Conservation (phyloP, 92 coral and sea anemone species). For the Phenganax stokvisi region DNA sequence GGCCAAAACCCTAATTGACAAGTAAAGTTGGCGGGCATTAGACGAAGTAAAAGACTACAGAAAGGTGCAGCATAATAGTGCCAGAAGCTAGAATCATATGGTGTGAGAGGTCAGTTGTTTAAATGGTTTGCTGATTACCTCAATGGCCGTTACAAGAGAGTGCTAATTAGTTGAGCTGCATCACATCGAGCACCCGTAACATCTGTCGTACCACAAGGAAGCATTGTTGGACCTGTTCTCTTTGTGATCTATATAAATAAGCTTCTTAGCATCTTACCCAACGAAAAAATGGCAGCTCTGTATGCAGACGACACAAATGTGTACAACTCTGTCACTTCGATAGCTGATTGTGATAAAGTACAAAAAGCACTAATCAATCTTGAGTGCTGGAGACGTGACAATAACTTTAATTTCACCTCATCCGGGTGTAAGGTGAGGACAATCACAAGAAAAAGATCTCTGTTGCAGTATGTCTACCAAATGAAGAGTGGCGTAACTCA, state of each 20-base stretch:
- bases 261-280: slow-evolving; percentile 36
- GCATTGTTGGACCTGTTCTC: slow-evolving; percentile 41
- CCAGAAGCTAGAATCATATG: too few relatives aligned
- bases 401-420: slow-evolving; percentile 49
- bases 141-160: too few relatives aligned
- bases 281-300: slow-evolving; percentile 39
- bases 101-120: too few relatives aligned
- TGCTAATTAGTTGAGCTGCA: too few relatives aligned
- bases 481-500: background rate
- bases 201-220: slow-evolving; percentile 11
- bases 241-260: slow-evolving; percentile 37
- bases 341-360: slow-evolving; percentile 28
- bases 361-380: slow-evolving; percentile 37
- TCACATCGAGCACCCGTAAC: too few relatives aligned
- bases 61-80: too few relatives aligned
- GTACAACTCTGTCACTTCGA: slow-evolving; percentile 32
- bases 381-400: slow-evolving; percentile 41
- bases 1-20: too few relatives aligned
- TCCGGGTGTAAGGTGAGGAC: slow-evolving; percentile 48
- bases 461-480: slow-evolving; percentile 37
- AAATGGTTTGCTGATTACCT: too few relatives aligned
- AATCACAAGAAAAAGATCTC: slow-evolving; percentile 42
- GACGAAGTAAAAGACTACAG: too few relatives aligned
- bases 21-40: too few relatives aligned
- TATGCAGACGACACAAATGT: slow-evolving; percentile 40